phyloP scores from a whole-genome alignment of 2,113 vertebrate species.

The Scophthalmus maximus region DNA sequence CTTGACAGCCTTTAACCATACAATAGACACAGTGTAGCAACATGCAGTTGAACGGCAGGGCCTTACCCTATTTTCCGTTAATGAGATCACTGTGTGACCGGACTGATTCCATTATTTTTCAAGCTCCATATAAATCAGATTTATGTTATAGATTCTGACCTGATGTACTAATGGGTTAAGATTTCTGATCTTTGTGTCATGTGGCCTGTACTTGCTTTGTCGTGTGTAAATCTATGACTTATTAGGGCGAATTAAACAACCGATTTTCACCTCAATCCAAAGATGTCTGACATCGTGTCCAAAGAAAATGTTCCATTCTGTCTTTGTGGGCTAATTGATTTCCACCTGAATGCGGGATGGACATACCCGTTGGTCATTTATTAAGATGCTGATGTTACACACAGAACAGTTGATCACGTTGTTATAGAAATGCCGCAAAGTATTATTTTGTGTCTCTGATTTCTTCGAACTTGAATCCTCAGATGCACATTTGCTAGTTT shows the following conservation, averaged over 20 bases:
- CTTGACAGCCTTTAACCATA: conserved; percentile 32
- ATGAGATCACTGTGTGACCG: conserved; percentile 7
- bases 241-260: conserved; percentile 57
- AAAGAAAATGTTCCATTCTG: conserved; percentile 35
- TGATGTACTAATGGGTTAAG: background rate
- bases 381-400: background rate
- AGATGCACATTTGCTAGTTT: conserved; percentile 7
- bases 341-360: background rate
- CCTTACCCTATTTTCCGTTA: background rate
- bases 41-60: conserved; percentile 38
- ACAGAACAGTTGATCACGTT: background rate
- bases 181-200: conserved; percentile 2
- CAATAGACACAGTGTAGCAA: conserved; percentile 39
- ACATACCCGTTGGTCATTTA: conserved; percentile 4
- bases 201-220: conserved; percentile 3
- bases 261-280: conserved; percentile 49
- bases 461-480: conserved; percentile 9
- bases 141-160: no score
- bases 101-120: background rate
- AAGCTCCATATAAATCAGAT: conserved; percentile 1
- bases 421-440: conserved; percentile 16
- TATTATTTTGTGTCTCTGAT: conserved; percentile 12
- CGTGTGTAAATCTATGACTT: background rate
- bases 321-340: conserved; percentile 2
- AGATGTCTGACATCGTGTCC: conserved; percentile 46